These are phyloP conservation scores for Ooceraea biroi DNA, from an alignment of 1,140 invertebrate species.

Conservation along the genomic window DNA sequence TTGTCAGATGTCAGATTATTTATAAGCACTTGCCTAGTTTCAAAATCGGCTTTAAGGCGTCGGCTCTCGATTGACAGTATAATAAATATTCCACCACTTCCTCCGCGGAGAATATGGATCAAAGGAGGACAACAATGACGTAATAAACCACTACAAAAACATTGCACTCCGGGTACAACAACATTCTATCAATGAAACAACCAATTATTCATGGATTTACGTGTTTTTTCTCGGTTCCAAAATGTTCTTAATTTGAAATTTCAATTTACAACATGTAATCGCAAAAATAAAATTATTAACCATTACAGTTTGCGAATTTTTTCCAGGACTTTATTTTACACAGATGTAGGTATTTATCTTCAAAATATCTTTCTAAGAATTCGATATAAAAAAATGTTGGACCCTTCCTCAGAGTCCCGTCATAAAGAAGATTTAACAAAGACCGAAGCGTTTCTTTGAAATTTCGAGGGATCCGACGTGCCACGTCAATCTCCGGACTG, in stretches of 20 bases:
- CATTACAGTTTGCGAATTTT: neutral
- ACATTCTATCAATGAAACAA: neutral
- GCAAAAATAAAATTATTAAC: neutral
- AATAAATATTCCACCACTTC: neutral
- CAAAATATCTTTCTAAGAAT: neutral
- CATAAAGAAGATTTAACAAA: neutral
- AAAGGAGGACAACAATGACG: neutral
- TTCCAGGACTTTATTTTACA: too few relatives aligned
- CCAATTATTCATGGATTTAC: too few relatives aligned
- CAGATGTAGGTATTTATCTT: too few relatives aligned
- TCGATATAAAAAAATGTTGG: neutral
- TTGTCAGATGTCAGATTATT: neutral
- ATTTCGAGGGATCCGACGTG: neutral
- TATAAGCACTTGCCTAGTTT: neutral
- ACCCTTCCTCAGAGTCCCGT: neutral
- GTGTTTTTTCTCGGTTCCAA: too few relatives aligned
- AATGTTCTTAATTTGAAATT: neutral
- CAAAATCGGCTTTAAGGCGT: conserved; percentile 16
- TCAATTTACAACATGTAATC: neutral
- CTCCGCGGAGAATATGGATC: neutral
- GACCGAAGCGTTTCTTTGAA: neutral
- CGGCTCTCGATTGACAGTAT: neutral
- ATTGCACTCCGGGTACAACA: neutral
- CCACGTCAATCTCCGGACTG: neutral
- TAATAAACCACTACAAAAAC: neutral